Conservation (phyloP, 2,888 invertebrate genomes). For the Acronicta aceris region DNA sequence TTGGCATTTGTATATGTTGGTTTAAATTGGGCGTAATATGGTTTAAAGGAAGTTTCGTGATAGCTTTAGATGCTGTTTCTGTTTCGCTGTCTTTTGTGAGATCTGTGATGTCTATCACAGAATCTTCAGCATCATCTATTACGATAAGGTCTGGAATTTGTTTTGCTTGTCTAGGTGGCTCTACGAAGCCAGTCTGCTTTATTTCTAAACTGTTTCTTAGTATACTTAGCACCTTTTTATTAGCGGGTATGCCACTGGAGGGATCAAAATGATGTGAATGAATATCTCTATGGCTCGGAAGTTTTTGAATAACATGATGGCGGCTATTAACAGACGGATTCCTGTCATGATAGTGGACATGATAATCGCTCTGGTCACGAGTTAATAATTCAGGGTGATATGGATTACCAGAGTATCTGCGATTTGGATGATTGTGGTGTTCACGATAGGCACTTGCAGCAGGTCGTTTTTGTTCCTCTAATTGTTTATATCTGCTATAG, state of each 20-base stretch:
- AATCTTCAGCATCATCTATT: constrained; percentile 85
- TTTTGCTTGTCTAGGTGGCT: constrained; percentile 86
- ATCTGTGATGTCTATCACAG: constrained; percentile 85
- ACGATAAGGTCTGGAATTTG: constrained; percentile 84
- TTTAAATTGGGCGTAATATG: constrained; percentile 64
- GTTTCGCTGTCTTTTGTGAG: constrained; percentile 78
- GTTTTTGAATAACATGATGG: constrained; percentile 81
- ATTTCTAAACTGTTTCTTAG: constrained; percentile 92
- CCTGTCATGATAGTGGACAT: constrained; percentile 76
- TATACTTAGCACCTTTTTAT: constrained; percentile 92
- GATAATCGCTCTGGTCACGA: constrained; percentile 77
- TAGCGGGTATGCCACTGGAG: constrained; percentile 87
- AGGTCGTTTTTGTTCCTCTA: constrained; percentile 80
- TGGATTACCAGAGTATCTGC: constrained; percentile 71
- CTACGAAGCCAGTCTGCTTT: constrained; percentile 87
- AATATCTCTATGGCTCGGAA: constrained; percentile 78
- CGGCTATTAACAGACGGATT: constrained; percentile 71
- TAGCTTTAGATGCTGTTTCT: constrained; percentile 62
- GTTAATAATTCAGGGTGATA: constrained; percentile 70
- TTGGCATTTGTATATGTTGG: constrained; percentile 91
- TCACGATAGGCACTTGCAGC: constrained; percentile 73
- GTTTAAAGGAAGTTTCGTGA: constrained; percentile 56
- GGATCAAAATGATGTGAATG: constrained; percentile 74
- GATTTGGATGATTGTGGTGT: constrained; percentile 68
- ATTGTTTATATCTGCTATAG: constrained; percentile 82